Evolutionary conservation across 2,797 vertebrate genomes (phyloP), one percentile per base, ranked within the genome.

Genomic region (Sebastes hubbsi): DNA sequence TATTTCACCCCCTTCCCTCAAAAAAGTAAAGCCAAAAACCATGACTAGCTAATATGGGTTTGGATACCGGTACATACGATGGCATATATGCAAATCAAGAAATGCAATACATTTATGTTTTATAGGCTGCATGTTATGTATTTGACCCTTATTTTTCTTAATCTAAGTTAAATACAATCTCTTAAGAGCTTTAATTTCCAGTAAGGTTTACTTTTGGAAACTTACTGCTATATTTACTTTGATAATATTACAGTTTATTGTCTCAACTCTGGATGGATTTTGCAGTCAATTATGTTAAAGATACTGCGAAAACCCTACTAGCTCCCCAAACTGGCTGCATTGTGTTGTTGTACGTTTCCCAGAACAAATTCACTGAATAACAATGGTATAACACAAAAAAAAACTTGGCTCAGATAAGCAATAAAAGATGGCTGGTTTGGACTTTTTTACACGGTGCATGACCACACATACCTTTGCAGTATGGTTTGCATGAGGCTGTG

Each of bases 391-490:
- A 66, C 4, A 75, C 24, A 87, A 74, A 67, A 71, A 32, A 42
- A 32, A 42, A 71, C 76, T 58, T 79, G 68, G 38, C 27, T 59
- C 36, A 72, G 27, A 42, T 49, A 69, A 54, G 11, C 14, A 24
- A 68, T 25, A 65, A 70, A 76, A 56, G 24, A 55, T 65, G 54
- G 20, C 64, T 36, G 55, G 58, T 80, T 80, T 70, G 59, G 49
- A 38, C 25, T 61, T 30, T 71, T 49, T 49, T 49, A 20, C n/a
- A 61, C 2, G 20, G 76, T 73, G 66, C 77, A 69, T 78, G 83
- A 83, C 68, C 81, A 87, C 80, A 87, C 78, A 83, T 78, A 86
- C 70, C 65, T 90, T 55, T 87, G 71, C 58, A 74, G 68, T 72
- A 78, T 67, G 66, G 61, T 83, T 82, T 87, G 78, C 56, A 78